These are phyloP conservation scores for Drosophila punjabiensis DNA, from an alignment of 1,140 invertebrate species.

Conservation along the genomic window DNA sequence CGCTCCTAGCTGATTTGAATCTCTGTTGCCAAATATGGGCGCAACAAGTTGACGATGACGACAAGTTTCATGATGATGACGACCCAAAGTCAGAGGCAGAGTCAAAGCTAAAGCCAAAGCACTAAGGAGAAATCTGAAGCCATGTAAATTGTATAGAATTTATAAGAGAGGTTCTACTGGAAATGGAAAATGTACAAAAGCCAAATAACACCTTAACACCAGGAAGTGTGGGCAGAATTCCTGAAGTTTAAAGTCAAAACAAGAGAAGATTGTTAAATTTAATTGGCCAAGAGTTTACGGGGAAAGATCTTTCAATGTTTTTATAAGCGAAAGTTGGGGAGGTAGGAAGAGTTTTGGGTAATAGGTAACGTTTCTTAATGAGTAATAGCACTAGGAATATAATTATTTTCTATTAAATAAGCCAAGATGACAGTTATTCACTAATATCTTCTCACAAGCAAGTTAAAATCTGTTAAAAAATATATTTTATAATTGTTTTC, in stretches of 20 bases:
- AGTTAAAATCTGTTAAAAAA: too few species aligned
- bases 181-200: slow-evolving; percentile 42
- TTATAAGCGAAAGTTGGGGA: slow-evolving; percentile 11
- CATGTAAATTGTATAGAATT: slow-evolving; percentile 30
- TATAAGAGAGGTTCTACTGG: slow-evolving; percentile 15
- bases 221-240: slow-evolving; percentile 45
- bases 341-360: neutral
- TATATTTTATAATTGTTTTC: too few species aligned
- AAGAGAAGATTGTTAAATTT: slow-evolving; percentile 21
- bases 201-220: slow-evolving; percentile 6
- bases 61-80: slow-evolving; percentile 36
- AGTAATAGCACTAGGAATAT: too few species aligned
- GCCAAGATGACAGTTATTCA: too few species aligned
- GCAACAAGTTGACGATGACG: slow-evolving; percentile 56
- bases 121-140: slow-evolving; percentile 6
- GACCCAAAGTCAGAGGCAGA: slow-evolving; percentile 5
- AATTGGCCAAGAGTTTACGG: slow-evolving; percentile 16
- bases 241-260: slow-evolving; percentile 24
- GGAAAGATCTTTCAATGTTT: neutral
- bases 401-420: neutral
- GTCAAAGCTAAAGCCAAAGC: slow-evolving; percentile 8
- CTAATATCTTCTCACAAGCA: too few species aligned
- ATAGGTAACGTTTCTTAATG: neutral
- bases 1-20: slow-evolving; percentile 46
- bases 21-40: slow-evolving; percentile 57